phyloP scores from a whole-genome alignment of 2,797 vertebrate genomes.

The Lophius americanus region DNA sequence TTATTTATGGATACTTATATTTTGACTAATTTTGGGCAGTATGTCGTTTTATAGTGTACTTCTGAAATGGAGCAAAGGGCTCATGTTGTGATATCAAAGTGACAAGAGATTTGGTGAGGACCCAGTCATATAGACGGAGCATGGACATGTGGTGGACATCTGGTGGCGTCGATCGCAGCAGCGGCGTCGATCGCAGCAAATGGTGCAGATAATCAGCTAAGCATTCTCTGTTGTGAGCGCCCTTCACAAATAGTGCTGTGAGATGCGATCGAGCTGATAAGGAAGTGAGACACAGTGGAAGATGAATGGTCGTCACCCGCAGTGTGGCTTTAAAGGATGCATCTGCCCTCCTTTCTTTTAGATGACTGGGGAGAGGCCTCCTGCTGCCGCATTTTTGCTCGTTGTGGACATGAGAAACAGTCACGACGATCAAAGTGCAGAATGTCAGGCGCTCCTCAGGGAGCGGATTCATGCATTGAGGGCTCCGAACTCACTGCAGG shows the following conservation, averaged over 20 bases:
- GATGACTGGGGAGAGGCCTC: constrained; percentile 27
- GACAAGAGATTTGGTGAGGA: constrained; percentile 60
- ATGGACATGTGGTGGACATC: constrained; percentile 67
- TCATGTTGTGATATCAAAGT: constrained; percentile 56
- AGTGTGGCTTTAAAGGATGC: constrained; percentile 60
- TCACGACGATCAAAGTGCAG: constrained; percentile 50
- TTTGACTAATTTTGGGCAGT: no score
- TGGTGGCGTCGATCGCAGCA: no score
- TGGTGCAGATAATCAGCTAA: constrained; percentile 63
- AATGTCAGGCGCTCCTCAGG: constrained; percentile 32
- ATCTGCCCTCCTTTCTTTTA: constrained; percentile 47
- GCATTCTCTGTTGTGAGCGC: constrained; percentile 46
- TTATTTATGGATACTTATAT: no score
- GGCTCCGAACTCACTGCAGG: constrained; percentile 29
- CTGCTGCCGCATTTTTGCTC: constrained; percentile 24
- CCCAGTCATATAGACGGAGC: no score
- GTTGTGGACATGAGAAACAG: constrained; percentile 45
- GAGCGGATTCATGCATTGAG: constrained; percentile 34
- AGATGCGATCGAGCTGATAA: constrained; percentile 51
- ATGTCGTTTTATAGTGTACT: no score
- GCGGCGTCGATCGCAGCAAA: constrained; percentile 61
- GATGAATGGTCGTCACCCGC: constrained; percentile 54
- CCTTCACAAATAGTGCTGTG: constrained; percentile 57
- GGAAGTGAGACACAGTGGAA: constrained; percentile 50
- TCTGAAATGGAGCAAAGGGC: no score